These are phyloP conservation scores for Ophioderma brevispina DNA, from an alignment of 35 echinoderm and acorn worm species.

Conservation along the genomic window DNA sequence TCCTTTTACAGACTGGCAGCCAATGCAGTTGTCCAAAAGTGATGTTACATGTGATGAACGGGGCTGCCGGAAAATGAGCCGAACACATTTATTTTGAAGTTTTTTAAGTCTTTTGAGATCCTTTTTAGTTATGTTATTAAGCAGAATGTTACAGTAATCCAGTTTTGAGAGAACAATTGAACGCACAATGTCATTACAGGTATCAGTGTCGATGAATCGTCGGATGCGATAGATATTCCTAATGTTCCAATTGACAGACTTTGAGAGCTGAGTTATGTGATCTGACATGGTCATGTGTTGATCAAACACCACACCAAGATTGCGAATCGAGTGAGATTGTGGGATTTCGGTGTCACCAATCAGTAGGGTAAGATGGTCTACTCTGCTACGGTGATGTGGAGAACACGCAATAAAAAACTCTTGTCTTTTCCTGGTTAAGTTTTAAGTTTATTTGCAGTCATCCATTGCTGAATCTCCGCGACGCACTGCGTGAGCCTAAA, in stretches of 20 bases:
- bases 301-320: constrained; percentile 16
- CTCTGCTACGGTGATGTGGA: neutral
- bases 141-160: too few relatives aligned
- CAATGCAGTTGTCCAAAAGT: too few relatives aligned
- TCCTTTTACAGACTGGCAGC: too few relatives aligned
- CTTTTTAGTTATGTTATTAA: too few relatives aligned
- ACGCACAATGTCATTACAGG: too few relatives aligned
- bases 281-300: neutral
- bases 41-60: too few relatives aligned
- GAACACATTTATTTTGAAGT: too few relatives aligned
- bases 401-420: constrained; percentile 4
- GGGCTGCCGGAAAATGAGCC: too few relatives aligned
- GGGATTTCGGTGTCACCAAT: neutral
- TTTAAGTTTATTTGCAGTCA: neutral
- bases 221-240: neutral
- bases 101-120: too few relatives aligned
- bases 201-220: too few relatives aligned
- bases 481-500: constrained; percentile 7
- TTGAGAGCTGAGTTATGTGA: neutral
- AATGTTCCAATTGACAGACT: neutral
- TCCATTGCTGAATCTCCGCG: neutral
- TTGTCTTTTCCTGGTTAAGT: neutral
- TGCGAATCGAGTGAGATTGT: neutral
- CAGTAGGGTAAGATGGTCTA: neutral
- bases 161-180: too few relatives aligned